Evolutionary conservation across 2,113 vertebrate genomes (phyloP).

Genomic region (Eurypyga helias): DNA sequence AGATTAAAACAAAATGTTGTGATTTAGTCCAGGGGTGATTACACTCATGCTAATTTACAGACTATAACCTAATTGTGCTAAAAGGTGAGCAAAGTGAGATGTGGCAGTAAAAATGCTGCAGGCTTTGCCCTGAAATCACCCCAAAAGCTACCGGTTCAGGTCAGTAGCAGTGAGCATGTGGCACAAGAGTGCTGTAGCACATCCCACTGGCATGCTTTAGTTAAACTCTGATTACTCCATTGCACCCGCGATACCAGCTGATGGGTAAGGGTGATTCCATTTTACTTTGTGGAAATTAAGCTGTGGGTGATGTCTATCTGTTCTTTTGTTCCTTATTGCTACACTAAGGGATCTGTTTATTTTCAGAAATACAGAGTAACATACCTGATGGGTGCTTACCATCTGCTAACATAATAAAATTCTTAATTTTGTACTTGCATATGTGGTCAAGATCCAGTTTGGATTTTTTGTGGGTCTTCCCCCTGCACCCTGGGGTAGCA

Average conservation of each 20-base stretch:
- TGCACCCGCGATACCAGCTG: background rate
- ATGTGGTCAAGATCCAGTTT: background rate
- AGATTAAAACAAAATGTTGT: background rate
- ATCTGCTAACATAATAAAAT: background rate
- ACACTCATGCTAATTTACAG: too few relatives aligned
- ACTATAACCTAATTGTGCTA: background rate
- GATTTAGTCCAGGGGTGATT: background rate
- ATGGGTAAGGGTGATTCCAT: background rate
- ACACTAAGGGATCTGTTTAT: background rate
- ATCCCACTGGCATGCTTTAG: background rate
- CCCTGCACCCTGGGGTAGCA: background rate
- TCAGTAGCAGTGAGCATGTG: background rate
- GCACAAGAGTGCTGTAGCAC: background rate
- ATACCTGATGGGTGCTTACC: background rate
- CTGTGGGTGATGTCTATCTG: background rate
- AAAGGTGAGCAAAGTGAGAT: background rate
- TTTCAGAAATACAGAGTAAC: background rate
- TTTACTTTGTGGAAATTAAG: background rate
- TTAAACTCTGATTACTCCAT: background rate
- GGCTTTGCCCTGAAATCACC: background rate
- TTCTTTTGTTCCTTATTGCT: background rate
- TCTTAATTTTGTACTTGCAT: background rate
- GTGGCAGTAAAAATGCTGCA: background rate
- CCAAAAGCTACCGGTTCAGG: background rate
- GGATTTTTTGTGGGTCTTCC: too few relatives aligned